These are phyloP conservation scores for Apis florea DNA, from an alignment of 1,140 invertebrate genomes.

Conservation along the genomic window DNA sequence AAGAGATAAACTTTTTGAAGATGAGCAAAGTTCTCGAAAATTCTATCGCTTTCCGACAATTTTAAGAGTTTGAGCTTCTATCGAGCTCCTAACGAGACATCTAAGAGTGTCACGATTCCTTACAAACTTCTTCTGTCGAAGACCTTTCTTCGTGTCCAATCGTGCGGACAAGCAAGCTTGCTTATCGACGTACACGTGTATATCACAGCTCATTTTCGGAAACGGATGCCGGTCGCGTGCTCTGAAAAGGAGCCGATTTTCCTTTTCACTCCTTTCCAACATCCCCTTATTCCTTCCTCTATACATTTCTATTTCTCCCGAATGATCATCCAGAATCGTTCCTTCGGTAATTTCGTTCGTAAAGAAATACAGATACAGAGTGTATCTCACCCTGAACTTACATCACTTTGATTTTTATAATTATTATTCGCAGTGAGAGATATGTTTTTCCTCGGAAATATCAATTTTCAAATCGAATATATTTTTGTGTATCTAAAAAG, in stretches of 20 bases:
- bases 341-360: neutral
- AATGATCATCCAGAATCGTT: neutral
- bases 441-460: too few relatives aligned
- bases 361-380: too few relatives aligned
- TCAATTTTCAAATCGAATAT: too few relatives aligned
- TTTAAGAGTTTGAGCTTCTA: too few relatives aligned
- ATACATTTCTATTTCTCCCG: neutral
- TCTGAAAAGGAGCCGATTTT: neutral
- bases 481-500: too few relatives aligned
- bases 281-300: neutral
- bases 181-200: slow-evolving; percentile 32
- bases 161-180: slow-evolving; percentile 19
- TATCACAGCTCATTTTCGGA: neutral
- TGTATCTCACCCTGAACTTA: too few relatives aligned
- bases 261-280: slow-evolving; percentile 12
- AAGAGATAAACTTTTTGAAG: too few relatives aligned
- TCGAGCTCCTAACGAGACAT: neutral
- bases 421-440: too few relatives aligned
- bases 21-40: too few relatives aligned
- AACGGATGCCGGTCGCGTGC: slow-evolving; percentile 29
- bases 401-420: too few relatives aligned
- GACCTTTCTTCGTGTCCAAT: slow-evolving; percentile 1
- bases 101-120: neutral
- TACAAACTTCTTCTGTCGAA: neutral
- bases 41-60: too few relatives aligned